Evolutionary conservation across 1,140 invertebrate genomes (phyloP).

Genomic region (Bradysia coprophila): DNA sequence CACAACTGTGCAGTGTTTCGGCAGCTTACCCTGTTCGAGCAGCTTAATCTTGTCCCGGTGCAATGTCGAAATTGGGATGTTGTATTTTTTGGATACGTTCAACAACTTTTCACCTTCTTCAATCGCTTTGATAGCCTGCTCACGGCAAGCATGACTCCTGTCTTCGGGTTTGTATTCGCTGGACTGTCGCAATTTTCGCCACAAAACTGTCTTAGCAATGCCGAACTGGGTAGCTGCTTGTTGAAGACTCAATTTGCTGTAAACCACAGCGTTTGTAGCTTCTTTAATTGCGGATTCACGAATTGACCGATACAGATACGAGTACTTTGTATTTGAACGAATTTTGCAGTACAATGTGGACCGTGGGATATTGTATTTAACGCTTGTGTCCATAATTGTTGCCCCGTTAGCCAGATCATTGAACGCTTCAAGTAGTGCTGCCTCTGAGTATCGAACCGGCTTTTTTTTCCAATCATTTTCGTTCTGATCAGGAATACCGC

Average conservation of each 20-base stretch:
- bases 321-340: not conserved
- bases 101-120: slow-evolving; percentile 33
- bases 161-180: slow-evolving; percentile 26
- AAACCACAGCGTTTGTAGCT: slow-evolving; percentile 28
- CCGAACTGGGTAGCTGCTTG: slow-evolving; percentile 30
- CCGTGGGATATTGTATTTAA: not conserved
- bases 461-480: no score
- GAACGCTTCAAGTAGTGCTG: not conserved
- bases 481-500: no score
- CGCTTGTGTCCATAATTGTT: not conserved
- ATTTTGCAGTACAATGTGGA: not conserved
- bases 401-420: not conserved
- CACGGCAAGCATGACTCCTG: slow-evolving; percentile 26
- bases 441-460: no score
- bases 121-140: slow-evolving; percentile 30
- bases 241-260: slow-evolving; percentile 33
- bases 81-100: slow-evolving; percentile 28
- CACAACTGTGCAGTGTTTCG: slow-evolving; percentile 23
- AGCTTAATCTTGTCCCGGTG: slow-evolving; percentile 34
- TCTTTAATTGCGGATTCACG: not conserved
- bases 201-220: slow-evolving; percentile 40
- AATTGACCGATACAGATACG: not conserved
- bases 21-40: slow-evolving; percentile 31
- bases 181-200: slow-evolving; percentile 33
- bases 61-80: slow-evolving; percentile 37